Percentiles rank a stretch among this genome's conserved stretches.
phyloP scores from a whole-genome alignment of 2,797 vertebrate species.

The Yasuhikotakia modesta region DNA sequence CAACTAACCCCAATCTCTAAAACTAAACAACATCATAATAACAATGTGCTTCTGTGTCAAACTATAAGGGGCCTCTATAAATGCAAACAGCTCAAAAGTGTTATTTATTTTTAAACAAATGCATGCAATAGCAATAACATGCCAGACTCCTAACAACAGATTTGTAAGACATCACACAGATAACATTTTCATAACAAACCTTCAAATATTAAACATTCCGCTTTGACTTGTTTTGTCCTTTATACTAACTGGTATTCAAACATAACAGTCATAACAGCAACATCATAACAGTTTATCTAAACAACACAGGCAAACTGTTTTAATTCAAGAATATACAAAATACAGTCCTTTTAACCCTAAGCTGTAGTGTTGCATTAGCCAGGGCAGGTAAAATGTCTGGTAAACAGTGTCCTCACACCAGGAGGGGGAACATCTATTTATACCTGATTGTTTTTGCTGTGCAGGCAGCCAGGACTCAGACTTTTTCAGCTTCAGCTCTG shows the following conservation, averaged over 20 bases:
- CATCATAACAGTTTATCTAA: neutral
- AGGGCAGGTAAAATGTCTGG: neutral
- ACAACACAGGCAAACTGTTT: neutral
- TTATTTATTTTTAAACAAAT: neutral
- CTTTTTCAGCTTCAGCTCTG: conserved; percentile 45
- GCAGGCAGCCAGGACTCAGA: conserved; percentile 54
- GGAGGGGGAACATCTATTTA: conserved; percentile 64
- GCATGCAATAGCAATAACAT: neutral
- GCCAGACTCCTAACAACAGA: neutral
- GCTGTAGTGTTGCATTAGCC: neutral
- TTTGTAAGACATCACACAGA: neutral
- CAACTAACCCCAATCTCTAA: too few species aligned
- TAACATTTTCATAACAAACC: conserved; percentile 6
- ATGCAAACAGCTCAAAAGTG: neutral
- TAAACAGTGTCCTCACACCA: conserved; percentile 32
- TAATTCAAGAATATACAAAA: neutral
- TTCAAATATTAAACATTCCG: conserved; percentile 26
- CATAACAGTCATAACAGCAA: neutral
- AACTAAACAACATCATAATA: neutral
- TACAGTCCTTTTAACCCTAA: neutral
- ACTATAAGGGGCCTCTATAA: neutral
- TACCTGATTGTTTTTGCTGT: conserved; percentile 69
- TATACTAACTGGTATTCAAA: neutral
- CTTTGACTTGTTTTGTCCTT: neutral
- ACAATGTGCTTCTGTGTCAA: neutral